These are phyloP conservation scores for Drosophila greeni DNA, from an alignment of 2,888 invertebrate genomes.

Conservation along the genomic window DNA sequence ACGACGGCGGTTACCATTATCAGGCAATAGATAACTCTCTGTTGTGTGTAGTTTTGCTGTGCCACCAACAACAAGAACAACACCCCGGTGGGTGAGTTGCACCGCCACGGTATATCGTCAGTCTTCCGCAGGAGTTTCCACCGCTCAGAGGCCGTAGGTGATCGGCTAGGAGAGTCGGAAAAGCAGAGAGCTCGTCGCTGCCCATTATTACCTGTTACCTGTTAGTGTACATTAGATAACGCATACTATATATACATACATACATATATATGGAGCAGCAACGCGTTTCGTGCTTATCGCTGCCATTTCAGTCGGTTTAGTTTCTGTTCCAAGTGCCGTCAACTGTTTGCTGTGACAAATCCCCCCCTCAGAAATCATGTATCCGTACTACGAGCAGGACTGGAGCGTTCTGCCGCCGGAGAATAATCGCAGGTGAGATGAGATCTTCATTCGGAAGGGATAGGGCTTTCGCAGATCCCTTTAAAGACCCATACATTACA, in stretches of 20 bases:
- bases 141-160: slow-evolving; percentile 46
- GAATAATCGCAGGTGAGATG: slow-evolving; percentile 87
- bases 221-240: slow-evolving; percentile 68
- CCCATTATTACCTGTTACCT: slow-evolving; percentile 44
- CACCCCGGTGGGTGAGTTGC: slow-evolving; percentile 24
- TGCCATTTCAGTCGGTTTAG: slow-evolving; percentile 46
- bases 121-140: slow-evolving; percentile 50
- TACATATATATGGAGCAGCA: slow-evolving; percentile 60
- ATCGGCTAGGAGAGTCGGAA: slow-evolving; percentile 18
- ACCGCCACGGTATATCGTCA: slow-evolving; percentile 32
- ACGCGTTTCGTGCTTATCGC: slow-evolving; percentile 45
- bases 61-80: slow-evolving; percentile 30
- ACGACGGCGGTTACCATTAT: slow-evolving; percentile 42
- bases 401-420: slow-evolving; percentile 92
- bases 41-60: slow-evolving; percentile 24
- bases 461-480: not conserved
- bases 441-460: not conserved
- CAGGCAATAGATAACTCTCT: slow-evolving; percentile 42
- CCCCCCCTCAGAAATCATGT: slow-evolving; percentile 61
- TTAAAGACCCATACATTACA: too few species aligned
- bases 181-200: slow-evolving; percentile 16
- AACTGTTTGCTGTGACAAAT: slow-evolving; percentile 32
- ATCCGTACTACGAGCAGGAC: slow-evolving; percentile 85
- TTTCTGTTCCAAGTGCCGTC: slow-evolving; percentile 17
- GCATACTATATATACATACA: slow-evolving; percentile 25